A percentile compares a stretch with the other conserved stretches of the same genome.
These are phyloP conservation scores for Hormiphora californensis DNA, from an alignment of 37 sponge, comb jelly and placozoan species.

Conservation along the genomic window DNA sequence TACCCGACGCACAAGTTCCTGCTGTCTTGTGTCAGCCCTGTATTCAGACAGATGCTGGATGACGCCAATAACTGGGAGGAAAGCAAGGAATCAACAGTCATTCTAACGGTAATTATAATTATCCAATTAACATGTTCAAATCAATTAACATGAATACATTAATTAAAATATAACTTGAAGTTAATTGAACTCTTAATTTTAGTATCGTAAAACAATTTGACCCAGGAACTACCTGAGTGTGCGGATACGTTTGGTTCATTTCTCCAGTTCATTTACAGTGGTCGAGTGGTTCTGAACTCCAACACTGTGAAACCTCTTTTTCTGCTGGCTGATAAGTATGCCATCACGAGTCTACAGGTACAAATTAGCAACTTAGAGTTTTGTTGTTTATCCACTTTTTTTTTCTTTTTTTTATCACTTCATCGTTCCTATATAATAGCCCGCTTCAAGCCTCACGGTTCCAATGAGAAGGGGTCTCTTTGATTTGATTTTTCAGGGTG, in stretches of 20 bases:
- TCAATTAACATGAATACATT: not conserved
- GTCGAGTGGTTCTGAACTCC: conserved; percentile 4
- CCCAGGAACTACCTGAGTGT: conserved; percentile 46
- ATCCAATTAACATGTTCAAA: not conserved
- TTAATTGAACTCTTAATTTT: too few species aligned
- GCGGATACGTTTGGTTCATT: conserved; percentile 37
- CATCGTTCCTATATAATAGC: too few species aligned
- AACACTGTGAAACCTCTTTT: conserved; percentile 47
- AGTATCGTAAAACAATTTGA: too few species aligned
- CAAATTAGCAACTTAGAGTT: too few species aligned
- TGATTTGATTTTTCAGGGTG: too few species aligned
- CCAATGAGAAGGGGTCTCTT: too few species aligned
- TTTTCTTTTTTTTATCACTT: too few species aligned
- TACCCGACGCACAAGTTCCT: conserved; percentile 26
- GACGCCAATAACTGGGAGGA: conserved; percentile 45
- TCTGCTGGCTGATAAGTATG: conserved; percentile 47
- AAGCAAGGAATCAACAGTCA: conserved; percentile 42
- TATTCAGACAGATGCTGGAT: conserved; percentile 46
- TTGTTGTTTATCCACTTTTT: too few species aligned
- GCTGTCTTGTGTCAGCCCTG: conserved; percentile 49
- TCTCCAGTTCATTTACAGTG: conserved; percentile 53
- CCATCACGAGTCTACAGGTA: conserved; percentile 40
- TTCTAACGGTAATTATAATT: not conserved
- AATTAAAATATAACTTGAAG: too few species aligned
- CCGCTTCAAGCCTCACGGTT: too few species aligned